phyloP scores from a whole-genome alignment of 2,888 invertebrate species.

The Leucoma salicis region DNA sequence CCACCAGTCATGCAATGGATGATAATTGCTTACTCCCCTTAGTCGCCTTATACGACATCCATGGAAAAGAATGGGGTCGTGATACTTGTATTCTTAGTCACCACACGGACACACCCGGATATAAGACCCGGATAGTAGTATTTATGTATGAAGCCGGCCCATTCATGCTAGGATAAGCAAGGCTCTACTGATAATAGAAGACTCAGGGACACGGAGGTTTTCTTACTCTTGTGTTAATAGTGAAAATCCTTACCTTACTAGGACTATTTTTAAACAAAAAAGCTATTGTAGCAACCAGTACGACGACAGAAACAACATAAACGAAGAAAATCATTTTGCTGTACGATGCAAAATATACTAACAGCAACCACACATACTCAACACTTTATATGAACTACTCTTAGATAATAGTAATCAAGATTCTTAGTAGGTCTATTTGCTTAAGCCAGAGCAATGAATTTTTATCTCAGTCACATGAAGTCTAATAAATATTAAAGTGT shows the following conservation, averaged over 20 bases:
- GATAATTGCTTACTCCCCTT: too few relatives aligned
- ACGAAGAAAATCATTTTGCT: conserved; percentile 52
- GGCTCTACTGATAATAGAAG: too few relatives aligned
- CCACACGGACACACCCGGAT: too few relatives aligned
- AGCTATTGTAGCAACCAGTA: conserved; percentile 15
- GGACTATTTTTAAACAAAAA: conserved; percentile 46
- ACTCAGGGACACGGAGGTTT: too few relatives aligned
- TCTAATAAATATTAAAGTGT: not conserved
- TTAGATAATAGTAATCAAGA: not conserved
- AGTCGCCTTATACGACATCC: too few relatives aligned
- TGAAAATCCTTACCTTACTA: conserved; percentile 40
- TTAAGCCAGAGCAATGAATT: conserved; percentile 7
- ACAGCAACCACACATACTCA: conserved; percentile 23
- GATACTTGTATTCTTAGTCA: too few relatives aligned
- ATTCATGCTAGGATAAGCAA: too few relatives aligned
- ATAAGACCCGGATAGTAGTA: too few relatives aligned
- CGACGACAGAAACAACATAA: conserved; percentile 47
- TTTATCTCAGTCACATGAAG: not conserved
- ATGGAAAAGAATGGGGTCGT: too few relatives aligned
- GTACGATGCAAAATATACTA: not conserved
- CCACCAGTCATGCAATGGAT: too few relatives aligned
- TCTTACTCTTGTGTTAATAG: too few relatives aligned
- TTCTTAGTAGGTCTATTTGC: not conserved
- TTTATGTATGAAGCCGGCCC: too few relatives aligned
- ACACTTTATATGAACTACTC: conserved; percentile 29